Evolutionary conservation across 2,888 invertebrate species (phyloP).

Genomic region (Strigamia maritima): DNA sequence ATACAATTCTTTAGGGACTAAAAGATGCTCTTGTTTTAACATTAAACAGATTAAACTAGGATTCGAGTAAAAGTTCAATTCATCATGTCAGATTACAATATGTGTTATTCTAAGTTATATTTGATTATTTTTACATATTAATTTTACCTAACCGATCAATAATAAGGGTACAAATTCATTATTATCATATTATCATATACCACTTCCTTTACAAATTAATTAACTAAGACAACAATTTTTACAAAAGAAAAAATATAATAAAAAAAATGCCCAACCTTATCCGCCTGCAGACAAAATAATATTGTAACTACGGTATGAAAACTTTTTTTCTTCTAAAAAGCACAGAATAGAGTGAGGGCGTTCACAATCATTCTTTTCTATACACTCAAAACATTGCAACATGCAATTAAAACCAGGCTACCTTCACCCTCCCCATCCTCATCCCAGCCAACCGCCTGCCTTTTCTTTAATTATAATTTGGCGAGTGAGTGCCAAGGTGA

Average conservation of each 20-base stretch:
- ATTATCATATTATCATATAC: too few species aligned
- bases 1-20: neutral
- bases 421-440: conserved; percentile 9
- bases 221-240: neutral
- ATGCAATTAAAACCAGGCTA: conserved; percentile 27
- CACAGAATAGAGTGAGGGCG: neutral
- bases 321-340: neutral
- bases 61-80: neutral
- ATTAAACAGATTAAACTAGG: conserved; percentile 7
- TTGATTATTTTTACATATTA: neutral
- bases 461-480: conserved; percentile 29
- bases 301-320: neutral
- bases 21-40: neutral
- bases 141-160: neutral
- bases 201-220: neutral
- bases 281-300: conserved; percentile 23
- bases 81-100: neutral
- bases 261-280: neutral
- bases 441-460: conserved; percentile 24
- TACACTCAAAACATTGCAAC: conserved; percentile 27
- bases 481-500: conserved; percentile 27
- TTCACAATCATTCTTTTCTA: conserved; percentile 24
- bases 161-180: too few species aligned
- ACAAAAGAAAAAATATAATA: neutral
- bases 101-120: neutral